These are phyloP conservation scores for Tachyglossus aculeatus DNA, from an alignment of 2,797 vertebrate genomes.

Conservation along the genomic window DNA sequence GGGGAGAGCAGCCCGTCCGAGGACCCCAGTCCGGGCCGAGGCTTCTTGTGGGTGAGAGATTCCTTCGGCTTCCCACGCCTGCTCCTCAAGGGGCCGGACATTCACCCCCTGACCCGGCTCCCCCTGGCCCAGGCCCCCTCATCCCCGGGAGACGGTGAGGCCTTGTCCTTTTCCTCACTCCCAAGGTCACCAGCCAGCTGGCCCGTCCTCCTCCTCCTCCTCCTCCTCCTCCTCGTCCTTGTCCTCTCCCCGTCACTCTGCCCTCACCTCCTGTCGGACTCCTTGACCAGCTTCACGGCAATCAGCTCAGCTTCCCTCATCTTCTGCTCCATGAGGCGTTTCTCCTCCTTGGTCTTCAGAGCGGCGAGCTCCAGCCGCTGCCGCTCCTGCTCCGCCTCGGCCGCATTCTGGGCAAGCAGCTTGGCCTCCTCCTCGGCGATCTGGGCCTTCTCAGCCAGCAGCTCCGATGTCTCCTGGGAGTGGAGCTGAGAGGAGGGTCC, in stretches of 20 bases:
- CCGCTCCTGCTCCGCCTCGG: conserved; percentile 90
- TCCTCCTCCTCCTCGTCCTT: too few species aligned
- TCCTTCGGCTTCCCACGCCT: too few species aligned
- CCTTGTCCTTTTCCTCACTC: not conserved
- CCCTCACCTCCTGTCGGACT: conserved; percentile 87
- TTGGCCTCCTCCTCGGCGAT: conserved; percentile 94
- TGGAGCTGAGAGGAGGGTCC: conserved; percentile 73
- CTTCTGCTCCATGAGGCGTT: conserved; percentile 94
- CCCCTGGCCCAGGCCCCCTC: not conserved
- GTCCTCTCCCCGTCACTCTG: rapidly evolving
- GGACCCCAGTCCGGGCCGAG: too few species aligned
- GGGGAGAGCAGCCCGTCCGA: too few species aligned
- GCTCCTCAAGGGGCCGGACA: too few species aligned
- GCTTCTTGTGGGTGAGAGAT: too few species aligned
- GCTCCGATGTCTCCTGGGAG: conserved; percentile 90
- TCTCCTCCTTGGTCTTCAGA: conserved; percentile 92
- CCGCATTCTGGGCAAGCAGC: conserved; percentile 91
- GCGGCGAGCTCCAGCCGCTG: conserved; percentile 90
- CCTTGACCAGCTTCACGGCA: conserved; percentile 90
- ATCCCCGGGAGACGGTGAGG: not conserved
- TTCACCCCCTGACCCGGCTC: too few species aligned
- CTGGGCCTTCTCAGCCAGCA: conserved; percentile 93
- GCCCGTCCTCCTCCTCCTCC: too few species aligned
- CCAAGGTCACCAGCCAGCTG: too few species aligned
- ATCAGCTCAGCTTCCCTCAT: conserved; percentile 92